A percentile compares a stretch with the other conserved stretches of the same genome.
Evolutionary conservation across 2,888 invertebrate genomes (phyloP).

Genomic region (Lasioglossum vierecki): DNA sequence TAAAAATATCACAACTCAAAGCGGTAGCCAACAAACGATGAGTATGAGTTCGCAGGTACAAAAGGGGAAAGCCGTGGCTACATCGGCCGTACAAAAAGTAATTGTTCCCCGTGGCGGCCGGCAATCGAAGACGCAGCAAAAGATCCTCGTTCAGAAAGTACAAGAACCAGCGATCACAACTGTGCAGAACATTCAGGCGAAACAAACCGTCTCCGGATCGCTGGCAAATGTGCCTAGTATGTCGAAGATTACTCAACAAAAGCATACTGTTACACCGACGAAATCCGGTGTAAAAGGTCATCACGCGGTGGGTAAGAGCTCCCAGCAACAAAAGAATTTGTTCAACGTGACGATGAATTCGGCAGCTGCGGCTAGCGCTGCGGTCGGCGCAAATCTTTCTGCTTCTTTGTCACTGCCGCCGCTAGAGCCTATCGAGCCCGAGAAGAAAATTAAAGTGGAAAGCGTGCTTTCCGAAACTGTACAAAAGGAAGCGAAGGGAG

Average conservation of each 20-base stretch:
- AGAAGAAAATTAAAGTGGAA: conserved; percentile 66
- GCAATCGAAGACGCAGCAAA: conserved; percentile 73
- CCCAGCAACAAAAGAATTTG: conserved; percentile 68
- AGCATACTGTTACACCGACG: conserved; percentile 41
- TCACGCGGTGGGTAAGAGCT: conserved; percentile 40
- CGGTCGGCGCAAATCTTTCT: conserved; percentile 45
- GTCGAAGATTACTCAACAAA: conserved; percentile 56
- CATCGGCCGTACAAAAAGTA: conserved; percentile 68
- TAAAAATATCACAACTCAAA: conserved; percentile 64
- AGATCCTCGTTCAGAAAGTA: conserved; percentile 70
- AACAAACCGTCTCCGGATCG: conserved; percentile 39
- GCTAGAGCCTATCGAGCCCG: conserved; percentile 68
- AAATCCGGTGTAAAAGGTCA: conserved; percentile 54
- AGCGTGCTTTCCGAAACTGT: conserved; percentile 54
- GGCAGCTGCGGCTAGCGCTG: conserved; percentile 19
- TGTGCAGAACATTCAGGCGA: conserved; percentile 62
- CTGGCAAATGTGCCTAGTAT: conserved; percentile 31
- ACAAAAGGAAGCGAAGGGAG: conserved; percentile 59
- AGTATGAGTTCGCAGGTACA: conserved; percentile 56
- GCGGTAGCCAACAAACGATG: conserved; percentile 57
- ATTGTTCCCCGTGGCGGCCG: conserved; percentile 70
- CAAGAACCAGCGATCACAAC: conserved; percentile 57
- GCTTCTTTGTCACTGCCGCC: conserved; percentile 65
- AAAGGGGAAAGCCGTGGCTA: conserved; percentile 64
- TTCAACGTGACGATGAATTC: conserved; percentile 69